These are phyloP conservation scores for Yponomeuta plumbellus DNA, from an alignment of 2,888 invertebrate genomes.

Conservation along the genomic window DNA sequence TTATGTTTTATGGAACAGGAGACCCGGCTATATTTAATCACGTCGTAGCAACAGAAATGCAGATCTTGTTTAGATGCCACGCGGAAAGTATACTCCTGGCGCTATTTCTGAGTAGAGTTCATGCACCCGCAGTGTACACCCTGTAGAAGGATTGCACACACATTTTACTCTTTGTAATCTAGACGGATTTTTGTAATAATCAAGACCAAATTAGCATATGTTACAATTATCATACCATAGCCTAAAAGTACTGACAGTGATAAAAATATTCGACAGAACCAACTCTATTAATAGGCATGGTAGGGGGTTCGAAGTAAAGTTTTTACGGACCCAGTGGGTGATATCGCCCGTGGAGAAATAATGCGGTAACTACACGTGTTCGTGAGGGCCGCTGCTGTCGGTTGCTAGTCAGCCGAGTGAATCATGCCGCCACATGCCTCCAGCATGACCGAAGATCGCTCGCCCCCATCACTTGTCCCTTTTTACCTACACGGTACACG, in stretches of 20 bases:
- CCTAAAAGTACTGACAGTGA: not conserved
- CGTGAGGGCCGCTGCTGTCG: not conserved
- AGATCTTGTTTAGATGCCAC: conserved; percentile 7
- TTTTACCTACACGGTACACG: not conserved
- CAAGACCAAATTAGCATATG: not conserved
- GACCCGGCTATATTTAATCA: not conserved
- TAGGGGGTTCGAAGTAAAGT: conserved; percentile 12
- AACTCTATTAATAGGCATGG: conserved; percentile 10
- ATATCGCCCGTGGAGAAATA: conserved; percentile 17
- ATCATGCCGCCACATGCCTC: conserved; percentile 16
- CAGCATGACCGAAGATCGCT: conserved; percentile 5
- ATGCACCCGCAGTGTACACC: conserved; percentile 38
- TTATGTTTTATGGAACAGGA: too few relatives aligned
- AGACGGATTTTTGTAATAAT: not conserved
- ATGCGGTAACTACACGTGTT: conserved; percentile 12
- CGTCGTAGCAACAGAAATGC: not conserved
- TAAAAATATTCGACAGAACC: not conserved
- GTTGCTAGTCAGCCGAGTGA: conserved; percentile 14
- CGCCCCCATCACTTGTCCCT: not conserved
- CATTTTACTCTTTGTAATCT: not conserved
- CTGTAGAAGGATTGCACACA: not conserved
- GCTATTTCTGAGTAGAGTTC: conserved; percentile 63
- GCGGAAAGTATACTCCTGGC: not conserved
- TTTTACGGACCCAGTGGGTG: conserved; percentile 16
- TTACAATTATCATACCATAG: not conserved